Percentiles rank a stretch among this genome's conserved stretches.
Conservation (phyloP, 2,797 vertebrate species). For the Chelmon rostratus region DNA sequence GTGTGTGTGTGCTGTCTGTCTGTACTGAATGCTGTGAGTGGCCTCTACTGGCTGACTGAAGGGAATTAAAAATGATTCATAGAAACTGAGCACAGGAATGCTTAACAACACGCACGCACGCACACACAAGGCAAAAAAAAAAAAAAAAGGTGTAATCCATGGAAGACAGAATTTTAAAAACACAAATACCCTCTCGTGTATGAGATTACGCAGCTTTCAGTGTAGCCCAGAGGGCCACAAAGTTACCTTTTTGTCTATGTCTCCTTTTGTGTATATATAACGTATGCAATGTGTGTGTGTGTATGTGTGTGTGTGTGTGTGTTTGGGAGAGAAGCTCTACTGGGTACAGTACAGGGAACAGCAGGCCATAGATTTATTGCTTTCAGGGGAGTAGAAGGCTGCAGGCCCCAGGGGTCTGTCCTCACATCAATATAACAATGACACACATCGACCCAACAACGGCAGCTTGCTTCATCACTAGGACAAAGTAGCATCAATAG, state of each 20-base stretch:
- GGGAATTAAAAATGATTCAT: constrained; percentile 88
- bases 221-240: constrained; percentile 19
- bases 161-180: constrained; percentile 23
- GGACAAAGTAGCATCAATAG: constrained; percentile 83
- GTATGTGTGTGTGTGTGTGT: constrained; percentile 28
- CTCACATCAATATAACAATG: constrained; percentile 87
- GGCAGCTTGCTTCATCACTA: constrained; percentile 82
- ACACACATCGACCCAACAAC: constrained; percentile 83
- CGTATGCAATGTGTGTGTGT: constrained; percentile 16
- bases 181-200: constrained; percentile 11
- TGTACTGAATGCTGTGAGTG: constrained; percentile 95
- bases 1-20: constrained; percentile 68
- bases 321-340: constrained; percentile 37
- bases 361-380: constrained; percentile 85
- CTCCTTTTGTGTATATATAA: constrained; percentile 15
- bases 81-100: constrained; percentile 45
- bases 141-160: constrained; percentile 8
- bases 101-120: constrained; percentile 4
- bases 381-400: constrained; percentile 82
- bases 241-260: constrained; percentile 18
- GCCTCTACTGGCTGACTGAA: constrained; percentile 97
- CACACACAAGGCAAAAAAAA: constrained; percentile 6
- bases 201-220: constrained; percentile 30
- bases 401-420: constrained; percentile 81
- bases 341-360: constrained; percentile 71